phyloP scores from a whole-genome alignment of 2,888 invertebrate species.

The Meiosimyza decipiens region DNA sequence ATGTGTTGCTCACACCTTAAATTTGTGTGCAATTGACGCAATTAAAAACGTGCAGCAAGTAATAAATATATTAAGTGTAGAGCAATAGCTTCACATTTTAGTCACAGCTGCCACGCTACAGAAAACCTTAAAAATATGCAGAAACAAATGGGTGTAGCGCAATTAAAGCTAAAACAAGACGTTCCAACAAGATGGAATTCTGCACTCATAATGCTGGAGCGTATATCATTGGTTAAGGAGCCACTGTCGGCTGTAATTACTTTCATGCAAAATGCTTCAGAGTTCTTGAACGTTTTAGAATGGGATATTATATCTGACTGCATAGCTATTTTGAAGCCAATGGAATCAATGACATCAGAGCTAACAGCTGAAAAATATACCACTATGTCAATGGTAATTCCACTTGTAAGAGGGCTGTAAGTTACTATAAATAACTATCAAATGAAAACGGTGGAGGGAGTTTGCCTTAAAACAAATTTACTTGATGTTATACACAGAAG shows the following conservation, averaged over 20 bases:
- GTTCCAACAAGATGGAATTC: conserved; percentile 15
- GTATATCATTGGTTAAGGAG: conserved; percentile 3
- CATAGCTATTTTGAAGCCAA: conserved; percentile 22
- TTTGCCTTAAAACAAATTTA: background rate
- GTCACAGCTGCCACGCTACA: conserved; percentile 7
- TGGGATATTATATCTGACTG: conserved; percentile 14
- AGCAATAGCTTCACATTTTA: conserved; percentile 3
- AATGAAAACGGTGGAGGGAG: conserved; percentile 1
- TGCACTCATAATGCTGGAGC: conserved; percentile 18
- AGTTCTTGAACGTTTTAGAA: background rate
- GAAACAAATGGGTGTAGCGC: conserved; percentile 5
- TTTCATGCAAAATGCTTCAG: conserved; percentile 3
- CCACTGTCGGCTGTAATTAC: conserved; percentile 1
- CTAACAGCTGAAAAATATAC: conserved; percentile 15
- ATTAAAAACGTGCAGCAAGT: background rate
- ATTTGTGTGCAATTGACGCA: conserved; percentile 24
- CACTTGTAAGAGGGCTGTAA: conserved; percentile 9
- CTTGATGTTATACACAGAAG: conserved; percentile 6
- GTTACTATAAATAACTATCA: background rate
- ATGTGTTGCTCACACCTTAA: conserved; percentile 26
- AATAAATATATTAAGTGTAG: background rate
- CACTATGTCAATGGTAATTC: conserved; percentile 9
- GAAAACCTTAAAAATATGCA: conserved; percentile 17
- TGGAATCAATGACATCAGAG: conserved; percentile 15
- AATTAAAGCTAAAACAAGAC: conserved; percentile 11